Evolutionary conservation across 2,888 invertebrate genomes (phyloP).

Genomic region (Gryllus longicercus): DNA sequence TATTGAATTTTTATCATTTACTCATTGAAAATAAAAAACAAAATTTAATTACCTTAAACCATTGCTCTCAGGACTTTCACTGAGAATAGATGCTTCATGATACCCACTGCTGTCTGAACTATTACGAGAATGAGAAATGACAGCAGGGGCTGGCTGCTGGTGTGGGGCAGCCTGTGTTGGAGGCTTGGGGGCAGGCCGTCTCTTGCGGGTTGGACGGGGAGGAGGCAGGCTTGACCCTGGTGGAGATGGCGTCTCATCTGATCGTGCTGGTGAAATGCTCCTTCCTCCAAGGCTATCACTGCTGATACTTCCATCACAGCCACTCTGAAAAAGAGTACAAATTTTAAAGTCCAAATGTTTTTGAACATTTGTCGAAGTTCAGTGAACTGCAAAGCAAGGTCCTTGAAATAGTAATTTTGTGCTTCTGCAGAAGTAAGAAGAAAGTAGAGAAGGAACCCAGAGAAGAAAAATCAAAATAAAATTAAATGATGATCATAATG

Average conservation of each 20-base stretch:
- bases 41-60: not conserved
- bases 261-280: constrained; percentile 58
- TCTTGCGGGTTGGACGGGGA: constrained; percentile 32
- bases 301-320: constrained; percentile 50
- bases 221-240: constrained; percentile 34
- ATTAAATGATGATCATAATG: not conserved
- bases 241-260: constrained; percentile 50
- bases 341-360: too few species aligned
- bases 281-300: constrained; percentile 51
- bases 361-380: not conserved
- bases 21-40: too few species aligned
- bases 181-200: constrained; percentile 40
- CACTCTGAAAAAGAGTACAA: constrained; percentile 40
- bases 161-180: constrained; percentile 28
- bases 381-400: not conserved
- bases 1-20: too few species aligned
- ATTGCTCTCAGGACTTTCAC: constrained; percentile 54
- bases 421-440: not conserved
- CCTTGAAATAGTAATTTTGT: too few species aligned
- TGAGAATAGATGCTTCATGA: constrained; percentile 64
- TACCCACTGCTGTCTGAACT: constrained; percentile 71
- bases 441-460: not conserved
- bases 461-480: not conserved
- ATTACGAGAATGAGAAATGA: constrained; percentile 59
- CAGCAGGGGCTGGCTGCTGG: constrained; percentile 11